These are phyloP conservation scores for Lytechinus pictus DNA, from an alignment of 35 echinoderm and acorn worm species.

Conservation along the genomic window DNA sequence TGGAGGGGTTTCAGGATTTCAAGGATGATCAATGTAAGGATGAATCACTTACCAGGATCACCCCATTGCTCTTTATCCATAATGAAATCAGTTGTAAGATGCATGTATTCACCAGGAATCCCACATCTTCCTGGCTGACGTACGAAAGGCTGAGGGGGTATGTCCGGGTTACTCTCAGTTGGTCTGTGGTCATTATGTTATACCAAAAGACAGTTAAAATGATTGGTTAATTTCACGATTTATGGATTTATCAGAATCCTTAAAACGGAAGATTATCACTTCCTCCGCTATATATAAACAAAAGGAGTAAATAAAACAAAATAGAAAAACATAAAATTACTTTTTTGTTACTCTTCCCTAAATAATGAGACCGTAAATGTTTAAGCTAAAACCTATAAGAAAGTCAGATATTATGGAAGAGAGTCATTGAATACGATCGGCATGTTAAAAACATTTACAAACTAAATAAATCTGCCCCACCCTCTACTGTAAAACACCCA, in stretches of 20 bases:
- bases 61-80: conserved; percentile 26
- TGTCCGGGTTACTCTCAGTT: neutral
- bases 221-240: neutral
- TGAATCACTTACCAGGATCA: conserved; percentile 54
- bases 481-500: too few relatives aligned
- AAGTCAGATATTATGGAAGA: too few relatives aligned
- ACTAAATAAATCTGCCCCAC: too few relatives aligned
- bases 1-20: too few relatives aligned
- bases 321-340: too few relatives aligned
- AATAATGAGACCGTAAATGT: too few relatives aligned
- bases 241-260: neutral
- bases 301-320: too few relatives aligned
- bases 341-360: too few relatives aligned
- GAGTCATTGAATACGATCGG: too few relatives aligned
- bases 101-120: conserved; percentile 59
- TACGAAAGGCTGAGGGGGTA: conserved; percentile 60
- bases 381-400: too few relatives aligned
- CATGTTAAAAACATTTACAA: too few relatives aligned
- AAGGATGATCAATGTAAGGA: neutral
- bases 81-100: conserved; percentile 50
- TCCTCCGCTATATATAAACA: neutral
- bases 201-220: neutral
- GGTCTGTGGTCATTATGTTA: neutral
- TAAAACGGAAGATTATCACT: neutral
- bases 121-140: conserved; percentile 61